These are phyloP conservation scores for Strongylocentrotus purpuratus DNA, from an alignment of 35 echinoderm and acorn worm species.

Conservation along the genomic window DNA sequence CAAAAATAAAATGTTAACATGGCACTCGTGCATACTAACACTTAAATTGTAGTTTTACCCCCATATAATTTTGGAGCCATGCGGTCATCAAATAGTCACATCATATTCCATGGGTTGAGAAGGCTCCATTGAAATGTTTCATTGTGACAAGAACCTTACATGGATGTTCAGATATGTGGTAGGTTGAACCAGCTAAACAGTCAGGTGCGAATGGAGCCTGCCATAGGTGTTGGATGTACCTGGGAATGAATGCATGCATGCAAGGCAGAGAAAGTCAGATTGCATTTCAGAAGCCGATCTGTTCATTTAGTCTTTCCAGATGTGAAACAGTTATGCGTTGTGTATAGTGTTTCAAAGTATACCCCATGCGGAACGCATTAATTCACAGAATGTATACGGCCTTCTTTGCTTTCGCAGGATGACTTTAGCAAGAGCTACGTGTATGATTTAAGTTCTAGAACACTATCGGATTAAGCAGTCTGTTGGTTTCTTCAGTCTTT, in stretches of 20 bases:
- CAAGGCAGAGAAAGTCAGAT: conserved; percentile 13
- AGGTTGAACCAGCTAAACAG: background rate
- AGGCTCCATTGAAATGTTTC: too few relatives aligned
- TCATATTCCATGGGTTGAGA: too few relatives aligned
- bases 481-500: too few relatives aligned
- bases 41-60: too few relatives aligned
- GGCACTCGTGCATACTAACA: too few relatives aligned
- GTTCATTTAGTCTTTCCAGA: conserved; percentile 25
- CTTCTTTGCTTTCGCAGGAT: background rate
- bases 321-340: background rate
- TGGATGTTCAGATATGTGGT: too few relatives aligned
- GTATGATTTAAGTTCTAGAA: too few relatives aligned
- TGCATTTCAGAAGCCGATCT: conserved; percentile 27
- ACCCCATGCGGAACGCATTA: background rate
- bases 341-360: conserved; percentile 7
- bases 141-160: too few relatives aligned
- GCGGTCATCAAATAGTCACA: too few relatives aligned
- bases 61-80: too few relatives aligned
- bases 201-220: background rate
- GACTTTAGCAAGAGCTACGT: too few relatives aligned
- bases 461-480: background rate
- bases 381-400: background rate
- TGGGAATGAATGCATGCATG: background rate
- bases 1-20: too few relatives aligned
- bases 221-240: background rate